Evolutionary conservation across 2,888 invertebrate species (phyloP), one percentile per base, ranked within the genome.

Genomic region (Parthenolecanium corni): DNA sequence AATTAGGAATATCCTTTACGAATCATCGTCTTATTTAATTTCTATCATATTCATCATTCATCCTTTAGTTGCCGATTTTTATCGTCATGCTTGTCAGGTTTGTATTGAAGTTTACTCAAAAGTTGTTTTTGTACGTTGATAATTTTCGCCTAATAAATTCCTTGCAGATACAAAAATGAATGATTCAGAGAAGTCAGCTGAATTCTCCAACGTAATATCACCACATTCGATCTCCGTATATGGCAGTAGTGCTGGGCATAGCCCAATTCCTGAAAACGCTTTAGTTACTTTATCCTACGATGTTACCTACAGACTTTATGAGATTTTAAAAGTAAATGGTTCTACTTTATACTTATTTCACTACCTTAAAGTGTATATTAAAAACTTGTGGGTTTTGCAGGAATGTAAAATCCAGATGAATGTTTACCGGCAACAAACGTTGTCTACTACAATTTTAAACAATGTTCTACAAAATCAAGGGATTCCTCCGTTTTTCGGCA

Each of bases 171-270:
- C 11, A 46, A 46, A n/a, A 31, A 58, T 58, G 58, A 21, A 20
- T 20, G 58, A 58, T 20, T 36, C 58, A 12, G 23, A 49, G 21
- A 25, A 58, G n/a, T 36, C 31, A 6, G 5, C 47, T 1, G 14
- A 49, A 21, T 47, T 49, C 12, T 18, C 46, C 16, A 46, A 58
- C 47, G 2, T 58, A 25, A 58, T 58, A 23, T 47, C 58, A 14
- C 58, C 58, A 20, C 47, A 49, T 36, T 58, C 58, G 12, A 47
- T 58, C 21, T 58, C 58, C 3, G 58, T 58, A 1, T 58, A 58
- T 16, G 58, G 58, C 14, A 38, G 38, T 14, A 47, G 46, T 21
- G 25, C 38, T 18, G 58, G 58, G 36, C 20, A 58, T 23, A 58
- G 36, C n/a, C 18, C 14, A 36, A 21, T 58, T 1, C 20, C 49